Percentiles rank a stretch among this genome's conserved stretches.
Evolutionary conservation across 2,113 vertebrate species (phyloP).

Genomic region (Misgurnus anguillicaudatus): DNA sequence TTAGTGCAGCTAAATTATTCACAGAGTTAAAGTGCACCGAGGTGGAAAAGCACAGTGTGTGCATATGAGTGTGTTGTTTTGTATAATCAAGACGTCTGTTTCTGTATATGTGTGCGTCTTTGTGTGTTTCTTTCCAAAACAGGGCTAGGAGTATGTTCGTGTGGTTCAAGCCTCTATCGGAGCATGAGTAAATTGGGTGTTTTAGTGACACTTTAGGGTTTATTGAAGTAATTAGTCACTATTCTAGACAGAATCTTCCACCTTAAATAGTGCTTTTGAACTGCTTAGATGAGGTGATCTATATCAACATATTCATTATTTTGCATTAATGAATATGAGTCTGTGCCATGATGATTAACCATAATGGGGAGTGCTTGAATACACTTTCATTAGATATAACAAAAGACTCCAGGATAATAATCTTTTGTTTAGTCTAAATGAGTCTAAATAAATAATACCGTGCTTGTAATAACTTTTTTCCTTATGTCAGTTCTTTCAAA

Average conservation of each 20-base stretch:
- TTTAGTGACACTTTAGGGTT: conserved; percentile 44
- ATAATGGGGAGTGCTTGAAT: too few species aligned
- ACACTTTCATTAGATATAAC: too few species aligned
- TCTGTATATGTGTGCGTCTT: conserved; percentile 36
- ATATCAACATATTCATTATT: background rate
- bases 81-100: conserved; percentile 16
- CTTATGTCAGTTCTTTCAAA: too few species aligned
- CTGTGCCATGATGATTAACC: too few species aligned
- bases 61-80: conserved; percentile 35
- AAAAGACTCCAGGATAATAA: too few species aligned
- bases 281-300: background rate
- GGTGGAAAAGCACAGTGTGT: conserved; percentile 53
- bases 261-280: background rate
- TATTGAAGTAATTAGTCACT: conserved; percentile 15
- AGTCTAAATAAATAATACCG: too few species aligned
- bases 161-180: background rate
- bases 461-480: too few species aligned
- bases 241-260: background rate
- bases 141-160: conserved; percentile 1
- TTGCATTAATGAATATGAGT: too few species aligned
- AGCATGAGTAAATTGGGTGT: background rate
- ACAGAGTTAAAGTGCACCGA: conserved; percentile 68
- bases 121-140: conserved; percentile 34
- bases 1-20: conserved; percentile 76
- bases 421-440: too few species aligned